A percentile compares a stretch with the other conserved stretches of the same genome.
Evolutionary conservation across 2,113 vertebrate genomes (phyloP).

Genomic region (Ceyx margarethae): DNA sequence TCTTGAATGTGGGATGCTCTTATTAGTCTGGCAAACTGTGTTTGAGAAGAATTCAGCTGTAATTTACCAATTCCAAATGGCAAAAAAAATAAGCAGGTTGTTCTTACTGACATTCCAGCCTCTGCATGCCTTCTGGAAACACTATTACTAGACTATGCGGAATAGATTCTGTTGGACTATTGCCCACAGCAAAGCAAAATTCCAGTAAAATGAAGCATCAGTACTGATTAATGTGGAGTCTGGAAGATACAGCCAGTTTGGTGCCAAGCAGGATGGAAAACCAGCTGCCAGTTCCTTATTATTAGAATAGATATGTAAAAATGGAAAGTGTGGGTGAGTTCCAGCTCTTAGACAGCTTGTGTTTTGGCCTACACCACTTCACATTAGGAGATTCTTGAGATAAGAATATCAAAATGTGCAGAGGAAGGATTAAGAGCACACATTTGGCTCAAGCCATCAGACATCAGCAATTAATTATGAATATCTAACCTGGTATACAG

Average conservation of each 20-base stretch:
- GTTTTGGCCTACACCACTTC: not conserved
- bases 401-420: not conserved
- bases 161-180: not conserved
- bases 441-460: not conserved
- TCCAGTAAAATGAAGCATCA: not conserved
- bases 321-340: not conserved
- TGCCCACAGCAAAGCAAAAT: not conserved
- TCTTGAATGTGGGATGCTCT: not conserved
- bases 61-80: not conserved
- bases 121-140: not conserved
- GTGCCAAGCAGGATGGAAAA: not conserved
- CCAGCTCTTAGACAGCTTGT: not conserved
- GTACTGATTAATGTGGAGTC: not conserved
- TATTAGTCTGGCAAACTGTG: not conserved
- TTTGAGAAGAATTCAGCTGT: not conserved
- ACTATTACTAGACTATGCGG: not conserved
- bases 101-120: not conserved
- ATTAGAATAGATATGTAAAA: not conserved
- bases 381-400: not conserved
- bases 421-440: not conserved
- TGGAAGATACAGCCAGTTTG: not conserved
- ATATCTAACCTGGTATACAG: fast-evolving
- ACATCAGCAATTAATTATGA: not conserved
- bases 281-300: not conserved
- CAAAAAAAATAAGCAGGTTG: not conserved